Evolutionary conservation across 2,797 vertebrate genomes (phyloP).

Genomic region (Leucoraja ocellata): DNA sequence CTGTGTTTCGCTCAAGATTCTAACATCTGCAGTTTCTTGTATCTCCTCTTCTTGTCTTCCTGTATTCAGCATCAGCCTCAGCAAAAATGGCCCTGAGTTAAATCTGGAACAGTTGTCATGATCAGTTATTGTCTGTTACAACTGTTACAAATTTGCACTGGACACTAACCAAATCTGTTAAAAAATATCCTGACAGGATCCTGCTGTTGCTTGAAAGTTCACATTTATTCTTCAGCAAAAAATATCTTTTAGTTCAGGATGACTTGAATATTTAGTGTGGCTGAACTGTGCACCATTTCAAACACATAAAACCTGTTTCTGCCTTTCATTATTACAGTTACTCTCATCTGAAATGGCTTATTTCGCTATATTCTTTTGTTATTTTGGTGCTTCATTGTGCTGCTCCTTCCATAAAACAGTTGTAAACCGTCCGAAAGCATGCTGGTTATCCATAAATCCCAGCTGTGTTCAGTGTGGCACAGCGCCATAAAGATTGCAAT

Average conservation of each 20-base stretch:
- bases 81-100: background rate
- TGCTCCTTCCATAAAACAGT: constrained; percentile 11
- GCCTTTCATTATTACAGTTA: background rate
- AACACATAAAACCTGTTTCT: background rate
- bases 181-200: background rate
- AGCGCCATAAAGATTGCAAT: background rate
- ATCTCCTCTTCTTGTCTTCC: too few relatives aligned
- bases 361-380: background rate
- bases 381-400: background rate
- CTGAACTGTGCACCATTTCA: too few relatives aligned
- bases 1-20: too few relatives aligned
- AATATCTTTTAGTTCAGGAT: background rate
- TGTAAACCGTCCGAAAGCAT: constrained; percentile 3
- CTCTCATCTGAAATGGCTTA: background rate
- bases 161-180: background rate
- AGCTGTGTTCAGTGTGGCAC: background rate
- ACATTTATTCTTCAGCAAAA: background rate
- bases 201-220: background rate
- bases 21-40: too few relatives aligned
- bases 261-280: too few relatives aligned
- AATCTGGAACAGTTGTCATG: background rate
- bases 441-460: background rate
- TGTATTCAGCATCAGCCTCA: background rate
- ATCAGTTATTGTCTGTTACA: constrained; percentile 9
- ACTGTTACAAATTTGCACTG: background rate